Conservation (phyloP, 2,797 vertebrate species). For the Botia kubotai region DNA sequence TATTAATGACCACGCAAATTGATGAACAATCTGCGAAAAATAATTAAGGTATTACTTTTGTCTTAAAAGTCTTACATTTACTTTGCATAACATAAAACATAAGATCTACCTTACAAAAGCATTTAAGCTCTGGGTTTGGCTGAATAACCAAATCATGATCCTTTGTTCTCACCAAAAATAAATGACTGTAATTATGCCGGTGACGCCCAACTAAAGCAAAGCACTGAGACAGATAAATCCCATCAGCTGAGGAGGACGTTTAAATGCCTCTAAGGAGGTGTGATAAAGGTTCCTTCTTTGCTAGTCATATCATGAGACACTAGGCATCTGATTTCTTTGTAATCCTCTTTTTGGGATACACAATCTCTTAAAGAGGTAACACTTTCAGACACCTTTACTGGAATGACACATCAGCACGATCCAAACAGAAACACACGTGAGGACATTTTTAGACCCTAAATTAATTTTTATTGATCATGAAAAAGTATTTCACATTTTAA, state of each 20-base stretch:
- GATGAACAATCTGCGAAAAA: too few species aligned
- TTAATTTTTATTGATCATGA: not conserved
- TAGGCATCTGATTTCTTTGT: conserved; percentile 7
- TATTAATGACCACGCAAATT: not conserved
- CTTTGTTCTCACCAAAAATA: conserved; percentile 66
- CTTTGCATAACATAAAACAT: not conserved
- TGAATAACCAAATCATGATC: conserved; percentile 56
- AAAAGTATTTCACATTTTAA: not conserved
- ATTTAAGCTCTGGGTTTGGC: conserved; percentile 37
- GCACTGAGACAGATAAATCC: conserved; percentile 31
- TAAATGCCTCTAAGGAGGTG: conserved; percentile 22
- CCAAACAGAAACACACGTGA: not conserved
- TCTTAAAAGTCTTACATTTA: too few species aligned
- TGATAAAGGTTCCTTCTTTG: conserved; percentile 9
- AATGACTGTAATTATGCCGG: conserved; percentile 71
- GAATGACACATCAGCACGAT: not conserved
- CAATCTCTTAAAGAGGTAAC: not conserved
- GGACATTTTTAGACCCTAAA: not conserved
- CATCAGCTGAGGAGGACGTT: conserved; percentile 31
- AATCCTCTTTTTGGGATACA: not conserved
- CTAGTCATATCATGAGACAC: conserved; percentile 17
- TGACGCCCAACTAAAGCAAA: conserved; percentile 49
- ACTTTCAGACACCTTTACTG: not conserved
- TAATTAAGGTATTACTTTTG: too few species aligned
- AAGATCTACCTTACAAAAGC: not conserved